Conservation (phyloP, 1,140 invertebrate genomes). For the Drosophila pseudoobscura region DNA sequence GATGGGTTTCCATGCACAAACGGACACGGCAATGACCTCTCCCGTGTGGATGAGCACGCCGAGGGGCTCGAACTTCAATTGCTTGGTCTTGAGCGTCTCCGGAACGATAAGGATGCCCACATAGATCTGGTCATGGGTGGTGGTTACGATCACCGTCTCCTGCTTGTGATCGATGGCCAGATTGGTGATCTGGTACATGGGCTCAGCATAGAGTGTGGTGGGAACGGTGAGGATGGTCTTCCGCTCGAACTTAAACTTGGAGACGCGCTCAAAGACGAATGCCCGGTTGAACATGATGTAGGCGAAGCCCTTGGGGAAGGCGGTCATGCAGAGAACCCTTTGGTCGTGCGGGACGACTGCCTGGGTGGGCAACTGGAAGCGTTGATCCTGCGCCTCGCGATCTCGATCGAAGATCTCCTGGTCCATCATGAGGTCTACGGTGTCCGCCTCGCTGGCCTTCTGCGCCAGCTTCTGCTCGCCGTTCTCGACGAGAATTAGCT, state of each 20-base stretch:
- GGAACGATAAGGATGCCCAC: constrained; percentile 84
- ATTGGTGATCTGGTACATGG: constrained; percentile 84
- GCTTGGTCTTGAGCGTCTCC: constrained; percentile 78
- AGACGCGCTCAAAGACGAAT: constrained; percentile 86
- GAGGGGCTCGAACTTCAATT: constrained; percentile 84
- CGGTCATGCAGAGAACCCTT: constrained; percentile 84
- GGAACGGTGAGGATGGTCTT: constrained; percentile 85
- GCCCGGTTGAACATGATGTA: constrained; percentile 85
- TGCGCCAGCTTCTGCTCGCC: constrained; percentile 88
- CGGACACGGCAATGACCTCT: constrained; percentile 89
- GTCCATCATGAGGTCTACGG: constrained; percentile 83
- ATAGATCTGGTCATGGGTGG: constrained; percentile 86
- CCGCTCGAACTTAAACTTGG: constrained; percentile 85
- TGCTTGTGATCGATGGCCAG: constrained; percentile 84
- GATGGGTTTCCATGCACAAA: constrained; percentile 94
- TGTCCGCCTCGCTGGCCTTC: constrained; percentile 83
- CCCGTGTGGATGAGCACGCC: constrained; percentile 92
- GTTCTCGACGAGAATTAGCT: constrained; percentile 89
- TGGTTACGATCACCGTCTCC: constrained; percentile 85
- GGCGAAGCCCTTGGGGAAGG: constrained; percentile 85
- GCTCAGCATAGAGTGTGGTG: constrained; percentile 71
- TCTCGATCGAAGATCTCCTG: constrained; percentile 74
- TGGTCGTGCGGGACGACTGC: constrained; percentile 64
- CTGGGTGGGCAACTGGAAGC: constrained; percentile 35
- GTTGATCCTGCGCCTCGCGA: constrained; percentile 54